Conservation (phyloP, 2,113 vertebrate species). For the Xiphorhynchus elegans region DNA sequence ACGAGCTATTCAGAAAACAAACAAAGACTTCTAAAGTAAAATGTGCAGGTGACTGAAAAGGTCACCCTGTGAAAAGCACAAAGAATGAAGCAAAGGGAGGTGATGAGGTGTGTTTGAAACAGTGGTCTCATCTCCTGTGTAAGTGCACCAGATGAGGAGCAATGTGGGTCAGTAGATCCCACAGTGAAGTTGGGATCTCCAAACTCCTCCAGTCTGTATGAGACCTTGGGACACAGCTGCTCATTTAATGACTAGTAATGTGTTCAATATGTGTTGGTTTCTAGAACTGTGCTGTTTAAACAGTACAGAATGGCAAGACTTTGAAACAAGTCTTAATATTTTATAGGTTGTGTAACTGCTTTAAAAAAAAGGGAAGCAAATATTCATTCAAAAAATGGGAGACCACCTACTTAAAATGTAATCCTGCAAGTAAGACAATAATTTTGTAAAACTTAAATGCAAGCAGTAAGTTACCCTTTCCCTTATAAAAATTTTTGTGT, state of each 20-base stretch:
- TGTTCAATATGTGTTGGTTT: conserved; percentile 61
- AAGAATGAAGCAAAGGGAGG: conserved; percentile 13
- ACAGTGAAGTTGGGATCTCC: not conserved
- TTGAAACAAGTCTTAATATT: conserved; percentile 64
- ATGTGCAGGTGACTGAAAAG: conserved; percentile 26
- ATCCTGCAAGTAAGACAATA: conserved; percentile 65
- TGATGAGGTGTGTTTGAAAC: conserved; percentile 28
- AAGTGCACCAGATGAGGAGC: not conserved
- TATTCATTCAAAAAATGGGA: conserved; percentile 70
- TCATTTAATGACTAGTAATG: conserved; percentile 40
- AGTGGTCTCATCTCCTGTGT: not conserved
- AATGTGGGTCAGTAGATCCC: conserved; percentile 39
- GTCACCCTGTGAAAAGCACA: conserved; percentile 19
- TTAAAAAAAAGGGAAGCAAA: conserved; percentile 58
- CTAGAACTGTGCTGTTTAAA: conserved; percentile 55
- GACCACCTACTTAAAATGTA: conserved; percentile 74
- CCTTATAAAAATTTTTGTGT: conserved; percentile 14
- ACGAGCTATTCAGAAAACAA: conserved; percentile 45
- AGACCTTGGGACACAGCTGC: conserved; percentile 20
- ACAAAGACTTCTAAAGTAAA: conserved; percentile 52
- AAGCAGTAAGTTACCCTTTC: conserved; percentile 45
- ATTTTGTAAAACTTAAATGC: conserved; percentile 64
- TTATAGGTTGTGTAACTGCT: conserved; percentile 71
- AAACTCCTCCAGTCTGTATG: not conserved
- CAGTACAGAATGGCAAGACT: conserved; percentile 14